Percentiles rank a stretch among this genome's conserved stretches.
Evolutionary conservation across 1,140 invertebrate species (phyloP).

Genomic region (Centruroides sculpturatus): DNA sequence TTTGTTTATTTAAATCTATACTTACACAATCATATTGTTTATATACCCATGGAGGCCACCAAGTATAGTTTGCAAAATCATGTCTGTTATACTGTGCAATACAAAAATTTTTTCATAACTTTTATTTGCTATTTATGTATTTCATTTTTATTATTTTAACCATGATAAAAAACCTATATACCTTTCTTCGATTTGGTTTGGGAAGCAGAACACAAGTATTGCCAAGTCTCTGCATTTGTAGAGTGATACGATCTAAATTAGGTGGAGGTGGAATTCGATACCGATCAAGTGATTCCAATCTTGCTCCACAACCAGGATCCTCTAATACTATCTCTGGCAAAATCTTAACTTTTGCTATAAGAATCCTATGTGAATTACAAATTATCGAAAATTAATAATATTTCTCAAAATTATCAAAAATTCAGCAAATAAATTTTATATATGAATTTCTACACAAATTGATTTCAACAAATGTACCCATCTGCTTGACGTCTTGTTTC

Average conservation of each 20-base stretch:
- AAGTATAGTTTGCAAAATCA: conserved; percentile 30
- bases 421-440: not conserved
- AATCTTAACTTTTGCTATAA: conserved; percentile 44
- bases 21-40: conserved; percentile 46
- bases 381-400: too few relatives aligned
- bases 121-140: too few relatives aligned
- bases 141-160: too few relatives aligned
- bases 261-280: conserved; percentile 11
- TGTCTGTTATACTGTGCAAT: conserved; percentile 24
- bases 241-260: not conserved
- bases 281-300: conserved; percentile 28
- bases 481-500: conserved; percentile 32
- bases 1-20: conserved; percentile 6
- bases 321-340: conserved; percentile 44
- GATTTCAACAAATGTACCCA: conserved; percentile 26
- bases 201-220: not conserved
- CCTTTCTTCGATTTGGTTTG: not conserved
- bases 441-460: conserved; percentile 1
- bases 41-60: conserved; percentile 45
- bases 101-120: too few relatives aligned
- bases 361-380: conserved; percentile 20
- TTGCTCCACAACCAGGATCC: conserved; percentile 33
- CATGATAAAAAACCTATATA: not conserved
- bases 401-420: not conserved
- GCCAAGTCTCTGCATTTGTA: not conserved